Evolutionary conservation across 2,888 invertebrate genomes (phyloP).

Genomic region (Aphrophora alni): DNA sequence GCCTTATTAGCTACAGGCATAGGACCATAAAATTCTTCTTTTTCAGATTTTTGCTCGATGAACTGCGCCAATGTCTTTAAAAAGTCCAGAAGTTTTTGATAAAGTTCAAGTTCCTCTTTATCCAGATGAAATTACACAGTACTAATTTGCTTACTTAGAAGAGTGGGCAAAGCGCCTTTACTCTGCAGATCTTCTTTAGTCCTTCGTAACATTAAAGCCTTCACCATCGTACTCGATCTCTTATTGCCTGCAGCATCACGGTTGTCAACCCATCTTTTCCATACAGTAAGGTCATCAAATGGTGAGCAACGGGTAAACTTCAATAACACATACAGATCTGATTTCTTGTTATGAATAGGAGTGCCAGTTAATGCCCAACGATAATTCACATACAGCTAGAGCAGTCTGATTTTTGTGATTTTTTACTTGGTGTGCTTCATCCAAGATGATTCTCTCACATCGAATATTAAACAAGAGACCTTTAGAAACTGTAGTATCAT

Average conservation of each 20-base stretch:
- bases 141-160: constrained; percentile 68
- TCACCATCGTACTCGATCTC: constrained; percentile 84
- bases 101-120: constrained; percentile 75
- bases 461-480: constrained; percentile 71
- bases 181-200: constrained; percentile 82
- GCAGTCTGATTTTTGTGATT: constrained; percentile 84
- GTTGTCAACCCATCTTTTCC: constrained; percentile 93
- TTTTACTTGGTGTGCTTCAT: constrained; percentile 90
- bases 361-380: constrained; percentile 94
- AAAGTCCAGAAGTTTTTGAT: constrained; percentile 68
- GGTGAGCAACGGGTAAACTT: constrained; percentile 87
- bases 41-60: constrained; percentile 76
- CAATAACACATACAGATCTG: constrained; percentile 78
- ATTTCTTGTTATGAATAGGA: constrained; percentile 92
- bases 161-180: constrained; percentile 65
- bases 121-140: constrained; percentile 68
- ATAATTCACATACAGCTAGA: constrained; percentile 69
- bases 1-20: constrained; percentile 46
- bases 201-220: constrained; percentile 82
- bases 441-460: constrained; percentile 89
- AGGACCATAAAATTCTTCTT: constrained; percentile 58
- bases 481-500: constrained; percentile 53
- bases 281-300: constrained; percentile 83
- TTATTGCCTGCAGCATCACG: constrained; percentile 79
- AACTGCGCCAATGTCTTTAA: constrained; percentile 74